Evolutionary conservation across 2,113 vertebrate genomes (phyloP), one percentile per base, ranked within the genome.

Genomic region (Muntiacus muntjak): DNA sequence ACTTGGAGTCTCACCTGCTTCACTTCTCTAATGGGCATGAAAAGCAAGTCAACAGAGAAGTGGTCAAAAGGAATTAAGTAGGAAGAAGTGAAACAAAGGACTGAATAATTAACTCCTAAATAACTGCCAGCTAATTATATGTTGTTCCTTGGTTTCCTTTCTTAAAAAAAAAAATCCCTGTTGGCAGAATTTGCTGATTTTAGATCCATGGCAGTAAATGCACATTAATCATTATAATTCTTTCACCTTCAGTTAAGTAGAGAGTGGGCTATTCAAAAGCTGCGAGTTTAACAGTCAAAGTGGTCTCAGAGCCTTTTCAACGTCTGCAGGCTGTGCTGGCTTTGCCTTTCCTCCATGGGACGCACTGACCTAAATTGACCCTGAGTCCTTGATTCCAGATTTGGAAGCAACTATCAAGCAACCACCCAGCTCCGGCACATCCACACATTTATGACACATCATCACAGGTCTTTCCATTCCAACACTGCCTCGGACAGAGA

Each of bases 61-160:
- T 40, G 52, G 60, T 79, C 71, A 30, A 94, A 67, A 83, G 50
- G 45, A 89, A 50, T 92, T 54, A 64, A 92, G 45, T 28, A 47
- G 45, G 26, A 97, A 57, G n/a, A 58, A 83, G n/a, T 47, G 50
- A 90, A 88, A 16, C 92, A 94, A 47, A 96, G n/a, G 52, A 47
- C 40, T 57, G 57, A 95, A 81, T 91, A 78, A 94, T 92, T 26
- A 97, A 88, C n/a, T 93, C 62, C 78, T 62, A 86, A 91, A 30
- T 82, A 90, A 67, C 67, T 40, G 58, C 81, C 57, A 28, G 64
- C 21, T 85, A 88, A 81, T 97, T 89, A 25, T 36, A 85, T 36
- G 11, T 85, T 76, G 26, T 78, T 76, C 62, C 83, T 84, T 55
- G 23, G 3, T 78, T 94, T 97, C 26, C 55, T 95, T 96, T 76